Evolutionary conservation across 2,113 vertebrate genomes (phyloP).

Genomic region (Antennarius striatus): DNA sequence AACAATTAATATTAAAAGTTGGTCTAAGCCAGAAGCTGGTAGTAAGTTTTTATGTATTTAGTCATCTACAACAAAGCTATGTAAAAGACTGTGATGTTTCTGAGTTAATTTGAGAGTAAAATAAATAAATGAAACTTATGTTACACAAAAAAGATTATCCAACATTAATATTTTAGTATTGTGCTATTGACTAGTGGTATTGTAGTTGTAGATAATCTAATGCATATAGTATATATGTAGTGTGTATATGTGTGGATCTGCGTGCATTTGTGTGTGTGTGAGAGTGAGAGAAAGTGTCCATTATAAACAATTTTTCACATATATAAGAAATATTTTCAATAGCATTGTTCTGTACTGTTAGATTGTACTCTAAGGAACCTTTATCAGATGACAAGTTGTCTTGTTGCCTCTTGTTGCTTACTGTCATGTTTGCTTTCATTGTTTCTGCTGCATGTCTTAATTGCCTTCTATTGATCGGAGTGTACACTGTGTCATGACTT

Average conservation of each 20-base stretch:
- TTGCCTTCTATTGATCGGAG: not conserved
- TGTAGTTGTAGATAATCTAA: too few species aligned
- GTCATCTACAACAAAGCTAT: not conserved
- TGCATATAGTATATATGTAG: not conserved
- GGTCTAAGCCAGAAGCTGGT: not conserved
- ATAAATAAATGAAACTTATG: not conserved
- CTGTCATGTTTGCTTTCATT: not conserved
- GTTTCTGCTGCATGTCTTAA: constrained; percentile 6
- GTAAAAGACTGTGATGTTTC: not conserved
- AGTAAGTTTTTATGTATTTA: not conserved
- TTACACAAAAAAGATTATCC: too few species aligned
- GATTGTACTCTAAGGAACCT: not conserved
- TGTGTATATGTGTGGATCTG: too few species aligned
- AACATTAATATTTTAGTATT: too few species aligned
- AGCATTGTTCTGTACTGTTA: not conserved
- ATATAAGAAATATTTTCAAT: not conserved
- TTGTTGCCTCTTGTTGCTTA: too few species aligned
- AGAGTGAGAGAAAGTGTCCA: too few species aligned
- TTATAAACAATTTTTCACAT: too few species aligned
- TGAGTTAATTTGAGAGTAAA: not conserved
- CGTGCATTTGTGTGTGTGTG: too few species aligned
- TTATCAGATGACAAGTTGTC: too few species aligned
- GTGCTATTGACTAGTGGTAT: too few species aligned
- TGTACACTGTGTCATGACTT: constrained; percentile 3
- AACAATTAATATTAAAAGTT: not conserved